Evolutionary conservation across 1,140 invertebrate species (phyloP), one percentile per base, ranked within the genome.

Genomic region (Aradophagus sp.): DNA sequence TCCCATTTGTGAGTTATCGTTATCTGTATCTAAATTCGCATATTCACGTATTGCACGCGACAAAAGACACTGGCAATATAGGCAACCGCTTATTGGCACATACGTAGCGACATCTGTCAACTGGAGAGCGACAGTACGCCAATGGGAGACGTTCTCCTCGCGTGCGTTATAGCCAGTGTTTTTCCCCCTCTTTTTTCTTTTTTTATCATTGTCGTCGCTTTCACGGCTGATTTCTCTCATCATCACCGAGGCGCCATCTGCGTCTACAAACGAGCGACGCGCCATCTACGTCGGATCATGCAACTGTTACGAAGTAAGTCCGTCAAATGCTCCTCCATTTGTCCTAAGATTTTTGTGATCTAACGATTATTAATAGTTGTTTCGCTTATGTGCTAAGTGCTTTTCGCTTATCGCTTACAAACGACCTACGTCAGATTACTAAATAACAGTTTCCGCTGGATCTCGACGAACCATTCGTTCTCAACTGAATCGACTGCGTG

Each of bases 41-140:
- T n/a, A 23, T 23, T 23, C 20, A 23, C 20, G 35, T 61, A 61
- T 68, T 68, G 63, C 63, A 68, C 63, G 47, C 34, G 27, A 67
- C n/a, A 68, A 68, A 68, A 68, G 62, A 20, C 63, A 59, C 63
- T 47, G 65, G 39, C 65, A 38, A n/a, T n/a, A 41, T 68, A 53
- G 53, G 36, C 31, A 5, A 55, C 42, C n/a, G n/a, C n/a, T n/a
- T n/a, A 47, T 31, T 48, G 45, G 12, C 23, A 45, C 48, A 50
- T 14, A 19, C 23, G 19, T 16, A 45, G 47, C 17, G 38, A 61
- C 41, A 44, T 42, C 50, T 23, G 23, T 11, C 41, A 45, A 20
- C 38, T 32, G 38, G 31, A 55, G 36, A 45, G 16, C 35, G 23
- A 38, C 20, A 38, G 2, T 34, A 58, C 15, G 23, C 36, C n/a